phyloP scores from a whole-genome alignment of 2,797 vertebrate genomes.

The Alosa sapidissima region DNA sequence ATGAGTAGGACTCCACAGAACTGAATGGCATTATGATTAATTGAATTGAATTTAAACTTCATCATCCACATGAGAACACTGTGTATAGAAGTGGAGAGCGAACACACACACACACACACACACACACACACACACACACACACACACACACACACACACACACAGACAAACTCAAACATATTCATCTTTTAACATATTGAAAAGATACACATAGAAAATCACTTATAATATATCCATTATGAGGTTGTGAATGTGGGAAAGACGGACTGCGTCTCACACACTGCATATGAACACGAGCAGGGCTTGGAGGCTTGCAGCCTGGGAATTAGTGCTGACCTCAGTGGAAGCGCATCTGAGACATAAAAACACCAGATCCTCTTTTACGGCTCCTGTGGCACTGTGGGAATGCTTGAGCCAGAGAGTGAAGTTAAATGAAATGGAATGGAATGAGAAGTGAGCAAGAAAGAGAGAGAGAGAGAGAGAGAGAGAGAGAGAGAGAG shows the following conservation, averaged over 20 bases:
- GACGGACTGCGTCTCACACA: too few relatives aligned
- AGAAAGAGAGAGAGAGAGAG: neutral
- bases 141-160: neutral
- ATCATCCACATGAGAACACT: neutral
- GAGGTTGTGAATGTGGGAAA: neutral
- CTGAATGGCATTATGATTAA: neutral
- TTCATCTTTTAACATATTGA: neutral
- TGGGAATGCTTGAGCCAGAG: neutral
- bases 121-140: neutral
- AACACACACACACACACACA: too few relatives aligned
- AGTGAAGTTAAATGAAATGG: constrained; percentile 6
- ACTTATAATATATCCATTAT: neutral
- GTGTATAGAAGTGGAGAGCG: neutral
- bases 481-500: neutral
- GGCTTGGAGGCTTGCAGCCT: neutral
- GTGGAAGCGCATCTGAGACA: neutral
- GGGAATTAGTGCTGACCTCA: neutral
- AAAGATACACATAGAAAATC: too few relatives aligned
- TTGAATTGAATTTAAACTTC: neutral
- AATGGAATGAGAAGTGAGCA: neutral
- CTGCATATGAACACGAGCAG: neutral
- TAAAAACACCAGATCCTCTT: neutral
- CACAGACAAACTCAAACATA: neutral
- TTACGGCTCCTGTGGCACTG: neutral
- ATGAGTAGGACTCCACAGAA: neutral